These are phyloP conservation scores for Mobula hypostoma DNA, from an alignment of 2,113 vertebrate genomes.

Conservation along the genomic window DNA sequence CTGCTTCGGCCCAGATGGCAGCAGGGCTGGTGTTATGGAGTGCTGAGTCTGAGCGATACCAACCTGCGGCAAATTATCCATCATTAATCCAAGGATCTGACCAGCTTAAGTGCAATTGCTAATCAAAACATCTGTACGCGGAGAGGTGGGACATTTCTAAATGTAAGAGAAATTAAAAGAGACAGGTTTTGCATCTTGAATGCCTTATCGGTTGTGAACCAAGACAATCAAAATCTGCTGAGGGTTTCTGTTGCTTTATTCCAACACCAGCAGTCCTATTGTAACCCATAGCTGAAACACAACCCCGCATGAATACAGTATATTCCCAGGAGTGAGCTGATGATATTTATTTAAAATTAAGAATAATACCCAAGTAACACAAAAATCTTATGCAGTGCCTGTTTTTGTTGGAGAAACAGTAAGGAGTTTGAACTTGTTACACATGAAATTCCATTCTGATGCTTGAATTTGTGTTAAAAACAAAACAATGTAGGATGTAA, in stretches of 20 bases:
- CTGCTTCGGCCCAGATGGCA: slow-evolving; percentile 99
- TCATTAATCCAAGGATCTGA: slow-evolving; percentile 99
- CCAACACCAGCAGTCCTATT: background rate
- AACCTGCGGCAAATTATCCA: slow-evolving; percentile 99
- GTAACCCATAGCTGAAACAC: background rate
- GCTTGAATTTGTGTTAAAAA: background rate
- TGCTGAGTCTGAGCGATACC: slow-evolving; percentile 70
- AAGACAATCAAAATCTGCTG: slow-evolving; percentile 31
- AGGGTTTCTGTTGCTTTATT: background rate
- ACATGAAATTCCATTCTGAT: background rate
- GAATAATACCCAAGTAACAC: too few relatives aligned
- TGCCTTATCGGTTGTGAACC: slow-evolving; percentile 7
- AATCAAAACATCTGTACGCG: slow-evolving; percentile 86
- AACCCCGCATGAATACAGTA: background rate
- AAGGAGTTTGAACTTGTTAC: background rate
- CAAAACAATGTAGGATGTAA: background rate
- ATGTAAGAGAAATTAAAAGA: slow-evolving; percentile 36
- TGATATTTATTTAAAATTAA: slow-evolving; percentile 22
- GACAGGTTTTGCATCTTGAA: slow-evolving; percentile 16
- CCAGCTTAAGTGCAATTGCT: slow-evolving; percentile 86
- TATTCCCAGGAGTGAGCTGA: slow-evolving; percentile 8
- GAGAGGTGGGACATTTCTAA: slow-evolving; percentile 52
- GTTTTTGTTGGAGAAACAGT: background rate
- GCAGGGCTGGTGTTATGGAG: slow-evolving; percentile 74
- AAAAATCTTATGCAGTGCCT: background rate